Evolutionary conservation across 1,140 invertebrate genomes (phyloP), one percentile per base, ranked within the genome.

Genomic region (Caenorhabditis brenneri): DNA sequence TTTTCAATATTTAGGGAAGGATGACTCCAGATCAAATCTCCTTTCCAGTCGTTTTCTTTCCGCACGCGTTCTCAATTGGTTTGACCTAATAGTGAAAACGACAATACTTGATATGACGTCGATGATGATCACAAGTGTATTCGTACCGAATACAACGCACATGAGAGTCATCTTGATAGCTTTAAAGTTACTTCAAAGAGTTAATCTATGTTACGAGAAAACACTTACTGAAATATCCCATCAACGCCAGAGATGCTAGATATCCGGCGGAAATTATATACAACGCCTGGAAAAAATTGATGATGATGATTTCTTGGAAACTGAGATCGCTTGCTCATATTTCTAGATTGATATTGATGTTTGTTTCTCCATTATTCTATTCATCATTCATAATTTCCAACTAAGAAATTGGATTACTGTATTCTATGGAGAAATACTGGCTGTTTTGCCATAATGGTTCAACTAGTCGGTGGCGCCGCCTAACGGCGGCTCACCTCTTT

Each of bases 151-250:
- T 19, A 74, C 65, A 7, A 74, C 65, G 10, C 65, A 74, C 65
- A 74, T 74, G 10, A 74, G n/a, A 4, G 33, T 42, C 65, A 74
- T 74, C 42, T 74, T 74, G n/a, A 42, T 74, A 4, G 65, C 65
- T 74, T 1, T 12, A 74, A 46, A 46, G 15, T 24, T 1, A 46
- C 5, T 12, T 42, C 39, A 42, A 42, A 42, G 39, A n/a, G n/a
- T n/a, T 42, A 19, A 51, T 65, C 16, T 19, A 4, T 19, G n/a
- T 36, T 19, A 36, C 9, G 7, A 29, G 24, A 58, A 2, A 12
- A 58, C 12, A 46, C 65, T 74, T 24, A 74, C 65, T 74, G 36
- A 74, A 74, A 42, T 74, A 74, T 42, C 65, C 65, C 65, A 74
- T 74, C 7, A 74, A 10, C 10, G 65, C 65, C 9, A 74, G 27